A percentile compares a stretch with the other conserved stretches of the same genome.
Evolutionary conservation across 2,888 invertebrate genomes (phyloP).

Genomic region (Limnephilus rhombicus): DNA sequence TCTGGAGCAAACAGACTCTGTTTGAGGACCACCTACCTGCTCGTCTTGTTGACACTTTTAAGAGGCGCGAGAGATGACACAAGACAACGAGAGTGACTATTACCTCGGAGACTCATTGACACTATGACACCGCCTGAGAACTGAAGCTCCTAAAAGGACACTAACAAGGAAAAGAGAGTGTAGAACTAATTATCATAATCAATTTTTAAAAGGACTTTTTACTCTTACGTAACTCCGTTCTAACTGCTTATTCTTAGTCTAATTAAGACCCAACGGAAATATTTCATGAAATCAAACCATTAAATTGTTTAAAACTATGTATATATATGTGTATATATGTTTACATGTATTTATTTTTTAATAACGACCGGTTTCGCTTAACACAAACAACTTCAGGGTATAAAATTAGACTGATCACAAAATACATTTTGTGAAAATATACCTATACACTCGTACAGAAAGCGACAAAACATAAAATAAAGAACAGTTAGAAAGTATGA

Average conservation of each 20-base stretch:
- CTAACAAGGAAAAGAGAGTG: neutral
- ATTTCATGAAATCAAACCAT: too few relatives aligned
- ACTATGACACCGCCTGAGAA: neutral
- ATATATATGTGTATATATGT: too few relatives aligned
- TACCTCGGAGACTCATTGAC: neutral
- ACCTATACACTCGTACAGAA: too few relatives aligned
- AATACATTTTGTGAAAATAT: too few relatives aligned
- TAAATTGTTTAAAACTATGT: too few relatives aligned
- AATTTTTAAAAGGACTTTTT: neutral
- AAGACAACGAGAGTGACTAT: neutral
- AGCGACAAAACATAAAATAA: too few relatives aligned
- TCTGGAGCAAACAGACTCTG: conserved; percentile 23
- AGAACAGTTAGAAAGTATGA: too few relatives aligned
- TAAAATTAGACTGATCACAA: too few relatives aligned
- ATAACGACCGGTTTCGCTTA: too few relatives aligned
- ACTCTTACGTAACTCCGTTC: neutral
- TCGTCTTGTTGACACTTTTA: conserved; percentile 46
- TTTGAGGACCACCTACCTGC: conserved; percentile 29
- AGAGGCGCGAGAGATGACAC: conserved; percentile 36
- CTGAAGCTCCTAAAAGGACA: neutral
- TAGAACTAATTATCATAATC: neutral
- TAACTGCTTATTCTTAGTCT: neutral
- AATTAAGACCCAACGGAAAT: too few relatives aligned
- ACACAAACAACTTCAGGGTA: too few relatives aligned
- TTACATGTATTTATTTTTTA: too few relatives aligned